Conservation (phyloP, 2,113 vertebrate species). For the Apus apus region DNA sequence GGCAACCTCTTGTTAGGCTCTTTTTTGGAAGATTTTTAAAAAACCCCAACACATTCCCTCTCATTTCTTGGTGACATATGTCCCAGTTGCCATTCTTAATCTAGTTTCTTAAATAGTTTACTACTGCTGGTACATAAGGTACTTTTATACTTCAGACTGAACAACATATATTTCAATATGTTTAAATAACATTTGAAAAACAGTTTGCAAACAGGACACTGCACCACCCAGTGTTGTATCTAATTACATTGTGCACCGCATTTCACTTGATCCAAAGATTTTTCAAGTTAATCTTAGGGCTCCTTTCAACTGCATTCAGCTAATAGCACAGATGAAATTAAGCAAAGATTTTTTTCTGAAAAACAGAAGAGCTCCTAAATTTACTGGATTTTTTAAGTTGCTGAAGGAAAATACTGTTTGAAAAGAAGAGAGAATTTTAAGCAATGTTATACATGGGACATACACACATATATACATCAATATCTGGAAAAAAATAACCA, state of each 20-base stretch:
- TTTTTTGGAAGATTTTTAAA: not conserved
- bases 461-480: too few relatives aligned
- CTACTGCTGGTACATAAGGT: not conserved
- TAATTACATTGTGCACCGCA: not conserved
- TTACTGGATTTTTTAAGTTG: not conserved
- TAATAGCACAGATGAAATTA: fast-evolving
- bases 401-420: not conserved
- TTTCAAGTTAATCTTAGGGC: not conserved
- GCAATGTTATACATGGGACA: not conserved
- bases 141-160: not conserved
- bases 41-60: fast-evolving
- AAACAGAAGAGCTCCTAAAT: not conserved
- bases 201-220: not conserved
- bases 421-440: not conserved
- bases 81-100: not conserved
- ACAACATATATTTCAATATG: not conserved
- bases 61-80: not conserved
- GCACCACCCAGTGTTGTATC: not conserved
- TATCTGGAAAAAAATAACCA: not conserved
- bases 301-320: not conserved
- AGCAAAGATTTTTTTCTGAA: not conserved
- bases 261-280: not conserved
- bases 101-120: not conserved
- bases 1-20: not conserved
- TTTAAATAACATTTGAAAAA: not conserved